Evolutionary conservation across 2,113 vertebrate genomes (phyloP).

Genomic region (Lanius ludovicianus): DNA sequence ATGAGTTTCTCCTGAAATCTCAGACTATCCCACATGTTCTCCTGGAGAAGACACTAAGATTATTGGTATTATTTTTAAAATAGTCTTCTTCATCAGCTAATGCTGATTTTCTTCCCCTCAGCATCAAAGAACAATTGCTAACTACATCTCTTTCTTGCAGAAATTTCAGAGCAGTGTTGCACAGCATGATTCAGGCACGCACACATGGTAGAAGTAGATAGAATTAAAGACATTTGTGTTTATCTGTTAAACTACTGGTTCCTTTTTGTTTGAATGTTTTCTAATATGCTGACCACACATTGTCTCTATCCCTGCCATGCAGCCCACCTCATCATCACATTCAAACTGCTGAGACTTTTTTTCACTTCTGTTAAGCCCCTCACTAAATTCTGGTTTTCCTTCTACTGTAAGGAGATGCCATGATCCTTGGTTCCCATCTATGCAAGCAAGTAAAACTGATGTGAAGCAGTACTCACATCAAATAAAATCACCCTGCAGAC

Average conservation of each 20-base stretch:
- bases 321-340: neutral
- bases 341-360: neutral
- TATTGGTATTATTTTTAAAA: neutral
- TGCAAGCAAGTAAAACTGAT: neutral
- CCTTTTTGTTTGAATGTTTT: neutral
- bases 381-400: neutral
- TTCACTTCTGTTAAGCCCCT: neutral
- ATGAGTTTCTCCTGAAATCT: neutral
- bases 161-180: neutral
- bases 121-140: neutral
- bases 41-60: neutral
- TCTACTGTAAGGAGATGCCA: neutral
- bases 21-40: neutral
- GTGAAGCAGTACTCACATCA: neutral
- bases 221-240: conserved; percentile 10
- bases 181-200: neutral
- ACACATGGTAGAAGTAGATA: neutral
- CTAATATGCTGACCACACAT: neutral
- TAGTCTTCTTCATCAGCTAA: neutral
- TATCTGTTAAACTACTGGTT: neutral
- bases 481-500: neutral
- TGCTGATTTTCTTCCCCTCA: neutral
- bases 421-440: neutral
- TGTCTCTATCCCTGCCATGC: neutral
- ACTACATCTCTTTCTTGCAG: neutral